Conservation (phyloP, 1,140 invertebrate genomes). For the Solenopsis invicta region DNA sequence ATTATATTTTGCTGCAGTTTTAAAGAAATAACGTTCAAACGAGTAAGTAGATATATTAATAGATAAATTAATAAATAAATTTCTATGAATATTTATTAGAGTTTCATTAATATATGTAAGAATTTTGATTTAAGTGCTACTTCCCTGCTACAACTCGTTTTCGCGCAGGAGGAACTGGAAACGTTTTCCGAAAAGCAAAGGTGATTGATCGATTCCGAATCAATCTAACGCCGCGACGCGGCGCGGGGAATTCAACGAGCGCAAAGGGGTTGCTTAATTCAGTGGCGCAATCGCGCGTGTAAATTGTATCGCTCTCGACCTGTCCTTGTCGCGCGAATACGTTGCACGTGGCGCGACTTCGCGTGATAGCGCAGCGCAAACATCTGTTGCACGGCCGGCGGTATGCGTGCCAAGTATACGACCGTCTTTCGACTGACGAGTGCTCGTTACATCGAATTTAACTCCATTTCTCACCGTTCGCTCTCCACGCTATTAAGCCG, state of each 20-base stretch:
- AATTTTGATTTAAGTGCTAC: too few species aligned
- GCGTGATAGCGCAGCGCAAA: background rate
- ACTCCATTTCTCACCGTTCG: background rate
- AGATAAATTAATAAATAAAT: too few species aligned
- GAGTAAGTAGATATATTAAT: too few species aligned
- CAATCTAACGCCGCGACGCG: too few species aligned
- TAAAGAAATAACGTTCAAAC: too few species aligned
- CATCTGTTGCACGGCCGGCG: slow-evolving; percentile 8
- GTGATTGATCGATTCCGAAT: background rate
- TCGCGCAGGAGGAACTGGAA: too few species aligned
- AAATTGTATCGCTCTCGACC: slow-evolving; percentile 1
- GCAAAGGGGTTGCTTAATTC: background rate
- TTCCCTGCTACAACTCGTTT: too few species aligned
- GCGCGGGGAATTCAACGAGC: background rate
- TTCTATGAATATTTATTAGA: too few species aligned
- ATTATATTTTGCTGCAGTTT: too few species aligned
- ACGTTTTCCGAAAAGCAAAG: too few species aligned
- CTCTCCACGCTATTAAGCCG: background rate
- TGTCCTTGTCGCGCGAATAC: background rate
- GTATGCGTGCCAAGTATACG: slow-evolving; percentile 13
- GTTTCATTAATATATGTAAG: too few species aligned
- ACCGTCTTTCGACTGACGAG: background rate
- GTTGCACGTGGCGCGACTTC: slow-evolving; percentile 4
- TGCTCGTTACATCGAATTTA: background rate
- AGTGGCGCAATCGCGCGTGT: background rate